Conservation (phyloP, 2,797 vertebrate species). For the Tapirus indicus region DNA sequence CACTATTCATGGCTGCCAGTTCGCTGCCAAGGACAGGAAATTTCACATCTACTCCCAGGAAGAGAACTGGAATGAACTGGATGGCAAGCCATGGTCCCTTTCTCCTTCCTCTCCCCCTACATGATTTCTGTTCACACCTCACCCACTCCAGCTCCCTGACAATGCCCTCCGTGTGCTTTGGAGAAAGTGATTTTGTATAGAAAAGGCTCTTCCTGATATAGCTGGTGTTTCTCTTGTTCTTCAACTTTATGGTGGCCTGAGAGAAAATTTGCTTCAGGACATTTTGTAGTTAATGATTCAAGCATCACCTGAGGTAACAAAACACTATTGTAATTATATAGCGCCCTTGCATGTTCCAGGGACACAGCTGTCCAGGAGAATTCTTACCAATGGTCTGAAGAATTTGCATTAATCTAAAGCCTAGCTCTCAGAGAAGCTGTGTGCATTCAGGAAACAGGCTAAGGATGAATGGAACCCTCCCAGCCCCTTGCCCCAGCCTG, state of each 20-base stretch:
- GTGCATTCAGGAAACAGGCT: background rate
- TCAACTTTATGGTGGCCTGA: background rate
- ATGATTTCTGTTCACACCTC: background rate
- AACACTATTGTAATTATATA: background rate
- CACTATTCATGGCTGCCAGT: background rate
- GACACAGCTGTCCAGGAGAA: background rate
- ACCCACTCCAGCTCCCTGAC: background rate
- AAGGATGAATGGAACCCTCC: background rate
- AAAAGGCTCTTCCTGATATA: background rate
- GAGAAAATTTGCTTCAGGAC: conserved; percentile 18
- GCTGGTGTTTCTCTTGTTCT: background rate
- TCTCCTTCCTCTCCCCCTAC: fast-evolving
- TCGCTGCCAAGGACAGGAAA: background rate
- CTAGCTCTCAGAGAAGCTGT: background rate
- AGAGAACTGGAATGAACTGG: background rate
- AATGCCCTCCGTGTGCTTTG: background rate
- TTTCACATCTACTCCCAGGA: background rate
- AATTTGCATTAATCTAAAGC: background rate
- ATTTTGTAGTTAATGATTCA: conserved; percentile 19
- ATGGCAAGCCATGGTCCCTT: background rate
- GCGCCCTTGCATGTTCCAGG: background rate
- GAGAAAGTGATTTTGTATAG: background rate
- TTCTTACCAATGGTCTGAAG: background rate
- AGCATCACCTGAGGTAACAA: conserved; percentile 12
- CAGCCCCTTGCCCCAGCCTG: background rate